phyloP scores from a whole-genome alignment of 2,113 vertebrate species.

The Pseudorectes ferrugineus region DNA sequence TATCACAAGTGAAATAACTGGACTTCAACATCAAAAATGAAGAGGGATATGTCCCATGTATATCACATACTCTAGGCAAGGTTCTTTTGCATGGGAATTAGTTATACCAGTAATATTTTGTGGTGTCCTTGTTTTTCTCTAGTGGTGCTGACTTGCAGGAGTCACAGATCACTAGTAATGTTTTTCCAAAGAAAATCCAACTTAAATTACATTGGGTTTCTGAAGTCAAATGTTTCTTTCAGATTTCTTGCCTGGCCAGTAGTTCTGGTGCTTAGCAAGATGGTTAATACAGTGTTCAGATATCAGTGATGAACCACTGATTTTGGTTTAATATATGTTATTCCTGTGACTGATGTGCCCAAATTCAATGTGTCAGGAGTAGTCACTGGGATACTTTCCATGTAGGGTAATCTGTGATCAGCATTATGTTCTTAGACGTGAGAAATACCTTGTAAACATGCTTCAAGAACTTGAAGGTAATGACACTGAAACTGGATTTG shows the following conservation, averaged over 20 bases:
- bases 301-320: background rate
- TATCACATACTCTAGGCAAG: background rate
- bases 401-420: accelerated
- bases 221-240: background rate
- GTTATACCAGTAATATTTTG: background rate
- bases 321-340: background rate
- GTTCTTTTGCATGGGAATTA: background rate
- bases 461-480: background rate
- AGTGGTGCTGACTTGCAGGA: background rate
- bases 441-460: background rate
- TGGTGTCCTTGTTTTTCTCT: background rate
- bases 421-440: background rate
- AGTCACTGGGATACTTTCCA: background rate
- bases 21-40: background rate
- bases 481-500: background rate
- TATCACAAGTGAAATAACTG: background rate
- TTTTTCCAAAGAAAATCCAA: background rate
- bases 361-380: background rate
- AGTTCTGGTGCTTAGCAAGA: background rate
- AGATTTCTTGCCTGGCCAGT: background rate
- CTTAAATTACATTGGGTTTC: accelerated
- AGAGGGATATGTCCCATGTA: background rate
- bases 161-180: background rate
- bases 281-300: background rate
- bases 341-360: background rate